Evolutionary conservation across 2,113 vertebrate genomes (phyloP).

Genomic region (Ageneiosus marmoratus): DNA sequence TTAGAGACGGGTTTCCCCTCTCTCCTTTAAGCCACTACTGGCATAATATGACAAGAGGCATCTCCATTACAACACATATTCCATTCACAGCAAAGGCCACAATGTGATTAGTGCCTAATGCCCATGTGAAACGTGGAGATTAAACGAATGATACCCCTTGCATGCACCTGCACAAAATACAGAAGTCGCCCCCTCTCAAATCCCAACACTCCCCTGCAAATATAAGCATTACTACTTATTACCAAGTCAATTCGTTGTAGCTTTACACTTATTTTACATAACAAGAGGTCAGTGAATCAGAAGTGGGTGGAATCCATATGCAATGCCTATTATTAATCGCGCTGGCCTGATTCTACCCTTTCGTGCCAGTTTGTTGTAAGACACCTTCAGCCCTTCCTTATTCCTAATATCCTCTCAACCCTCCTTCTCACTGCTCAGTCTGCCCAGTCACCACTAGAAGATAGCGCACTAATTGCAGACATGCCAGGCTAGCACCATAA

Average conservation of each 20-base stretch:
- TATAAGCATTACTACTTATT: conserved; percentile 43
- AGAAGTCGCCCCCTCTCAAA: conserved; percentile 23
- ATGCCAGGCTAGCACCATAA: conserved; percentile 88
- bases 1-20: conserved; percentile 34
- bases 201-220: conserved; percentile 18
- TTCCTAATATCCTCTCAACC: conserved; percentile 61
- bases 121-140: conserved; percentile 35
- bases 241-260: conserved; percentile 32
- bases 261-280: conserved; percentile 34
- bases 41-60: conserved; percentile 42
- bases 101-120: conserved; percentile 39
- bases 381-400: conserved; percentile 41
- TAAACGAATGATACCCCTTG: conserved; percentile 30
- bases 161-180: conserved; percentile 36
- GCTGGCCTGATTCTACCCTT: conserved; percentile 38
- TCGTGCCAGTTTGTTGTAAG: conserved; percentile 32
- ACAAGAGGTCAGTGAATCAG: conserved; percentile 35
- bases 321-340: conserved; percentile 43
- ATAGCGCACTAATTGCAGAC: conserved; percentile 91
- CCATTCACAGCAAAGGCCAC: conserved; percentile 19
- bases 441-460: conserved; percentile 76
- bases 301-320: conserved; percentile 49
- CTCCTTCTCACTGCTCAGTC: conserved; percentile 80
- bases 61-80: conserved; percentile 40
- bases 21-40: conserved; percentile 39